phyloP scores from a whole-genome alignment of 2,113 vertebrate genomes.

The Sorex araneus region DNA sequence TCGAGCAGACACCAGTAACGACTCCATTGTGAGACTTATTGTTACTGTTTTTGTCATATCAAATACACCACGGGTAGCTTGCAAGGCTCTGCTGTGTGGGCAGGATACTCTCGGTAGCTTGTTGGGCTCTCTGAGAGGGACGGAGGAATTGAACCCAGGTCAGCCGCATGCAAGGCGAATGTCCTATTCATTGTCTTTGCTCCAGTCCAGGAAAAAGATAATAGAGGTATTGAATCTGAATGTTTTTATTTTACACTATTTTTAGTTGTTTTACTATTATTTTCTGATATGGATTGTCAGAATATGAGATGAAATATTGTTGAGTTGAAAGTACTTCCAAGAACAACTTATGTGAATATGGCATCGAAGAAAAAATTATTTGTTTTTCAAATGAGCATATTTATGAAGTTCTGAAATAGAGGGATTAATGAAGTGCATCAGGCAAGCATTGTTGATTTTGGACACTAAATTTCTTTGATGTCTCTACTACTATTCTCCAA shows the following conservation, averaged over 20 bases:
- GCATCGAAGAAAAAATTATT: slow-evolving; percentile 91
- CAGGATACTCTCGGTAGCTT: too few relatives aligned
- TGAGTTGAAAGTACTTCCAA: background rate
- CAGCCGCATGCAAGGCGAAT: too few relatives aligned
- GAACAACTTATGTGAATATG: slow-evolving; percentile 75
- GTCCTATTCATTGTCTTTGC: too few relatives aligned
- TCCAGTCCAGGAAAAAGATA: background rate
- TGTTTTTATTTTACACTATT: slow-evolving; percentile 70
- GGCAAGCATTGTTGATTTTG: slow-evolving; percentile 78
- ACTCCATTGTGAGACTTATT: too few relatives aligned
- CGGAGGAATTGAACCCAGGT: too few relatives aligned
- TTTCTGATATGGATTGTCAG: slow-evolving; percentile 4
- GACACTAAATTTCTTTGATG: slow-evolving; percentile 85
- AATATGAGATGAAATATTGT: slow-evolving; percentile 11
- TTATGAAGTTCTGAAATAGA: slow-evolving; percentile 87
- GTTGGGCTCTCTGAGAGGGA: too few relatives aligned
- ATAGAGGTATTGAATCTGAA: background rate
- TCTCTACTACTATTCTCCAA: slow-evolving; percentile 75
- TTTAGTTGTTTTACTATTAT: slow-evolving; percentile 24
- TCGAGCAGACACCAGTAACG: too few relatives aligned
- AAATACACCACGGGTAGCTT: too few relatives aligned
- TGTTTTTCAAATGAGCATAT: slow-evolving; percentile 84
- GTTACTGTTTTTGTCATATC: too few relatives aligned
- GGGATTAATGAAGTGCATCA: slow-evolving; percentile 87
- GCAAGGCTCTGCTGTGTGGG: too few relatives aligned